Base-by-base conservation (phyloP, 1,140 invertebrate genomes). In the Wiebesia pumilae region DNA sequence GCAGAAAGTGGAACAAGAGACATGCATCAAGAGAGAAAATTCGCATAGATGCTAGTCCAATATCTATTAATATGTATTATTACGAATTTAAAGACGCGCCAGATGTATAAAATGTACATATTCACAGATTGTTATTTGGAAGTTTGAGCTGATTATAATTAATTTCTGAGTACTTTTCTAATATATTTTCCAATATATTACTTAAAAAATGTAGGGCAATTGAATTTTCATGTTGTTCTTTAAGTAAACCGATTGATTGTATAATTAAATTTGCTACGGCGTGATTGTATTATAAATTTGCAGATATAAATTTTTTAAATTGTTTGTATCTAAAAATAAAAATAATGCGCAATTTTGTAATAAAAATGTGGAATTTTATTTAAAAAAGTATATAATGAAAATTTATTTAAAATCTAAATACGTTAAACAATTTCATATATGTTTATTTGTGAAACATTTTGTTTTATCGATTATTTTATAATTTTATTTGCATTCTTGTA, bases 41-140 rank as follows among this genome's bases (percentile, higher is more conserved):
- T 78, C 12, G 0, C 40, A 43, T 33, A 30, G n/a, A 16, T 27
- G 24, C 47, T 0, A 24, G 51, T 24, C 10, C 7, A n/a, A 62
- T 43, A 10, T 40, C 33, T 27, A 77, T 84, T 77, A 62, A 77
- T 84, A 84, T 77, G n/a, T 77, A 83, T 62, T 24, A 27, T 4
- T 75, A 75, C 40, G 51, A 83, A 83, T 83, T 62, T 75, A 40
- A 4, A 62, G 62, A n/a, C 19, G 19, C 6, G 16, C 24, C n/a
- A 7, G 47, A 38, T 30, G 19, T 58, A 27, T n/a, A 9, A 16
- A 19, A 14, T 71, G 9, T 38, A 6, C n/a, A 12, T 71, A 38
- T 38, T 54, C 19, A 47, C 14, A 47, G n/a, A 21, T 30, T 67
- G 67, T 38, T 40, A 19, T 40, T 71, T 38, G 6, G 2, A 3